Percentiles rank a stretch among this genome's conserved stretches.
These are phyloP conservation scores for Drosophila lacicola DNA, from an alignment of 2,888 invertebrate species.

Conservation along the genomic window DNA sequence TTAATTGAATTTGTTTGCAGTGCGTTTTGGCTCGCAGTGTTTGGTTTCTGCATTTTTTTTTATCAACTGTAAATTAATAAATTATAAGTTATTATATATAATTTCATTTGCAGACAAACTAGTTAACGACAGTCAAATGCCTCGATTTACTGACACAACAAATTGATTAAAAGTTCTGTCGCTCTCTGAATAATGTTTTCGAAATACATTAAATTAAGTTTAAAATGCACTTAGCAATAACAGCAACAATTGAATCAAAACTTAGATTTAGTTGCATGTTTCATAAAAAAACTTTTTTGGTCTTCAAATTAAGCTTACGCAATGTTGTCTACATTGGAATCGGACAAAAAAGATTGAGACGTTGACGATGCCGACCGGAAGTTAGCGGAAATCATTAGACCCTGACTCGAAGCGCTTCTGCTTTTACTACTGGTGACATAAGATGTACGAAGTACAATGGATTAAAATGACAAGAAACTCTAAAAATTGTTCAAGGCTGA, in stretches of 20 bases:
- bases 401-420: slow-evolving; percentile 64
- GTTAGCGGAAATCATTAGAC: slow-evolving; percentile 78
- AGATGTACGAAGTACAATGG: slow-evolving; percentile 60
- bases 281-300: slow-evolving; percentile 31
- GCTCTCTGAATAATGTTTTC: slow-evolving; percentile 12
- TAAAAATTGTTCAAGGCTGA: background rate
- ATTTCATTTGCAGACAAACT: slow-evolving; percentile 55
- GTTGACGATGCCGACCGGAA: slow-evolving; percentile 66
- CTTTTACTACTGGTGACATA: slow-evolving; percentile 41
- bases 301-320: slow-evolving; percentile 40
- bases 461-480: background rate
- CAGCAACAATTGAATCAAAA: slow-evolving; percentile 35
- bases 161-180: slow-evolving; percentile 53
- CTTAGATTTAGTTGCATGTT: slow-evolving; percentile 39
- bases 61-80: slow-evolving; percentile 68
- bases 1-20: slow-evolving; percentile 50
- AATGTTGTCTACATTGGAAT: slow-evolving; percentile 30
- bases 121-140: slow-evolving; percentile 9
- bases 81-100: slow-evolving; percentile 65
- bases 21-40: slow-evolving; percentile 37
- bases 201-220: slow-evolving; percentile 43
- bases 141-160: slow-evolving; percentile 49
- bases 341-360: slow-evolving; percentile 48
- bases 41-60: slow-evolving; percentile 49
- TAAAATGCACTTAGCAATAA: slow-evolving; percentile 28